A percentile compares a stretch with the other conserved stretches of the same genome.
Conservation (phyloP, 2,888 invertebrate genomes). For the Hydrotaea cyrtoneurina region DNA sequence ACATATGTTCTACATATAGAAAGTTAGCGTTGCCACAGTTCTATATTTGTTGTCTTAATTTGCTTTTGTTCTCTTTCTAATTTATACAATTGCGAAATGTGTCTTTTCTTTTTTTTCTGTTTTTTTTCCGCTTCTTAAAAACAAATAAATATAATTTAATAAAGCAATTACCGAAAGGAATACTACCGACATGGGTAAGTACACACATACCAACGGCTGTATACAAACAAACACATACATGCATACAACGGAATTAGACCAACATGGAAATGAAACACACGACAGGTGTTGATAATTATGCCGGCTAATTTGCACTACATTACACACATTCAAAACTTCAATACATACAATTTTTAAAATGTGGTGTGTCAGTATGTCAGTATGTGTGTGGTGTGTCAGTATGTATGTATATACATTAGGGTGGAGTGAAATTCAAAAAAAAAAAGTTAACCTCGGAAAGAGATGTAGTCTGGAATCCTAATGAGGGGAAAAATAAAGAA, state of each 20-base stretch:
- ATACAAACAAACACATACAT: too few relatives aligned
- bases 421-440: too few relatives aligned
- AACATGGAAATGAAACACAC: too few relatives aligned
- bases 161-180: constrained; percentile 37
- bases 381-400: constrained; percentile 6
- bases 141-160: constrained; percentile 37
- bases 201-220: too few relatives aligned
- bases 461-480: too few relatives aligned
- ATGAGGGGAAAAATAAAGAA: too few relatives aligned
- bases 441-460: too few relatives aligned
- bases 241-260: too few relatives aligned
- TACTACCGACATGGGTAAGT: neutral
- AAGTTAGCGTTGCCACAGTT: neutral
- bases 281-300: constrained; percentile 25
- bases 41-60: neutral
- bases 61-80: constrained; percentile 13
- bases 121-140: too few relatives aligned
- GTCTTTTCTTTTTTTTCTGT: constrained; percentile 15
- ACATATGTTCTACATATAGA: constrained; percentile 8
- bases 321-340: constrained; percentile 27
- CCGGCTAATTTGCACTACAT: constrained; percentile 43
- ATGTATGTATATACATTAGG: neutral
- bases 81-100: constrained; percentile 40
- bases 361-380: neutral
- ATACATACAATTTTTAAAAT: constrained; percentile 21